Base-by-base conservation (phyloP, 2,888 invertebrate genomes). In the Tenthredo amoena region DNA sequence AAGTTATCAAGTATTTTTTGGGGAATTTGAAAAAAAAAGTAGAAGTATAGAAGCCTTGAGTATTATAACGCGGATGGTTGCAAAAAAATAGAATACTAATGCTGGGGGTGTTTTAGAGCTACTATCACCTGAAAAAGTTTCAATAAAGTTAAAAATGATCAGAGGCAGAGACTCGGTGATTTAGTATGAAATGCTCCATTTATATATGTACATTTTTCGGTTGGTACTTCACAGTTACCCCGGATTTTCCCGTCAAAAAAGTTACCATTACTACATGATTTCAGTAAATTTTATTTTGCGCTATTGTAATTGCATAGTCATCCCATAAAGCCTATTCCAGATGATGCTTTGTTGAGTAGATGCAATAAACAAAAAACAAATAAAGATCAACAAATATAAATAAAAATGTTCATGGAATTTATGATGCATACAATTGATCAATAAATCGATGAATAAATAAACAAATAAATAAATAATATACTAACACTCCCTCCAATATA, bases 201-300 rank as follows among this genome's bases (percentile, higher is more conserved):
- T 9, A 65, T 65, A 26, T 26, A 26, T 26, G 65, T 65, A 65
- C 21, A 26, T 31, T 31, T 31, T 65, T 31, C 26, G 26, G 26
- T 15, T 31, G 65, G 65, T 65, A 65, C 31, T 65, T 65, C 65
- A 65, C 47, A 50, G 65, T 65, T 65, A 65, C 65, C 65, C 31
- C 65, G 26, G 65, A 65, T 26, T 65, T 65, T 26, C 26, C 21
- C 3, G 21, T 65, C 65, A 65, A 65, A 26, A 31, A 65, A 31
- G 31, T 10, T 5, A 65, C 65, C 31, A 65, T 65, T 26, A 65
- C 12, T 10, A 65, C 26, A 65, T 65, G 65, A 65, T 65, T 26
- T 65, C 31, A 26, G 65, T 9, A 10, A 26, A 21, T 65, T 26
- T 26, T 5, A 65, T 65, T 65, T 65, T 21, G 31, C 5, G 3